These are phyloP conservation scores for Candoia aspera DNA, from an alignment of 2,113 vertebrate genomes.

Conservation along the genomic window DNA sequence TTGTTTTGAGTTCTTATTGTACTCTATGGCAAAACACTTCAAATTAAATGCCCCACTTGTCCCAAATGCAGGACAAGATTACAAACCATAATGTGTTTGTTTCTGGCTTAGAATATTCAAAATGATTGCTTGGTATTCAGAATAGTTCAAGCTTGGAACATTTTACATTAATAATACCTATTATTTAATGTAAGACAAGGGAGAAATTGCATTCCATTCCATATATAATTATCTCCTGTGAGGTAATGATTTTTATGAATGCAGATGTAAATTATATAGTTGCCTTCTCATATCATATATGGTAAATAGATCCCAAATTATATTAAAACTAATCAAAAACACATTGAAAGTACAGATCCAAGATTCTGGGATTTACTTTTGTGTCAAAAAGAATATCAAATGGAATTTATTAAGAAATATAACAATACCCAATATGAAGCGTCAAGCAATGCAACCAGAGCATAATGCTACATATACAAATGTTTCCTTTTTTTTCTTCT, in stretches of 20 bases:
- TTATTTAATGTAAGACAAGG: background rate
- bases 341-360: background rate
- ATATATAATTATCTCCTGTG: background rate
- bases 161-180: background rate
- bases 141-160: background rate
- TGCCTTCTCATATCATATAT: background rate
- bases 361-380: background rate
- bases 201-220: background rate
- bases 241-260: background rate
- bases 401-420: background rate
- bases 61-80: background rate
- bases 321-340: background rate
- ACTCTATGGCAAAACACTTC: background rate
- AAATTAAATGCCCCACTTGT: background rate
- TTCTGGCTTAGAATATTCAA: background rate
- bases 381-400: background rate
- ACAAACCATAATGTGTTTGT: background rate
- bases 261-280: background rate
- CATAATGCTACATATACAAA: background rate
- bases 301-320: background rate
- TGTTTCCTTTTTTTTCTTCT: background rate
- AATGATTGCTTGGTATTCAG: background rate
- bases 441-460: background rate
- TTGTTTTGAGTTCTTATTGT: background rate
- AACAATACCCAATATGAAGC: background rate